Percentiles rank a stretch among this genome's conserved stretches.
phyloP scores from a whole-genome alignment of 2,113 vertebrate species.

The Aramus guarauna region DNA sequence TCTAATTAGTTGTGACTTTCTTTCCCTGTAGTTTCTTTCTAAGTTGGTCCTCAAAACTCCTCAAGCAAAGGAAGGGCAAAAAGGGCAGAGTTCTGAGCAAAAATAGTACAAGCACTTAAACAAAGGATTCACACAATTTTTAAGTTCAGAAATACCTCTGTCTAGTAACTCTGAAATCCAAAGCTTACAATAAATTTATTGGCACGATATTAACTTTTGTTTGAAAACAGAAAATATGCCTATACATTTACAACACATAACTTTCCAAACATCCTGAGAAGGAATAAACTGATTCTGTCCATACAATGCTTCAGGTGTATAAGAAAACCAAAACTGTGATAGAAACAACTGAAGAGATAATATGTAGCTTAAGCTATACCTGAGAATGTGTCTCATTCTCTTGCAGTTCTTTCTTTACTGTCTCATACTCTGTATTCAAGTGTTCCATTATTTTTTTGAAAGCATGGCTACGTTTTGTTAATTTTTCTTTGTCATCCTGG shows the following conservation, averaged over 20 bases:
- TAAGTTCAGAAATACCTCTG: neutral
- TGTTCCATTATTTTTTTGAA: constrained; percentile 83
- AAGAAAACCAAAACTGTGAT: neutral
- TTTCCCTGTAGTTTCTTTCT: neutral
- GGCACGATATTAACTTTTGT: neutral
- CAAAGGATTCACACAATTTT: neutral
- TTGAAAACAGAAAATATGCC: neutral
- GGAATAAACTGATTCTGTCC: neutral
- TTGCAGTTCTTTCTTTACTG: constrained; percentile 81
- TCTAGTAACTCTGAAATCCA: neutral
- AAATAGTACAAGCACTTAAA: neutral
- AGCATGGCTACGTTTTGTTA: constrained; percentile 73
- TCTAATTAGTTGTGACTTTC: neutral
- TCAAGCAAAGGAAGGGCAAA: neutral
- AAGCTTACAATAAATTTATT: neutral
- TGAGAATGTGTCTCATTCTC: constrained; percentile 94
- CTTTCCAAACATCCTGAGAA: neutral
- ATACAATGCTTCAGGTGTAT: neutral
- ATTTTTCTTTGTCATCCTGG: constrained; percentile 79
- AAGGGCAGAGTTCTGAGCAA: neutral
- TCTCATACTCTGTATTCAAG: constrained; percentile 77
- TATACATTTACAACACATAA: neutral
- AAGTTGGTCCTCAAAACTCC: neutral
- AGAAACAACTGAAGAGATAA: neutral
- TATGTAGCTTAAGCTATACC: constrained; percentile 63